Conservation (phyloP, 2,888 invertebrate species). For the Drosophila helvetica region DNA sequence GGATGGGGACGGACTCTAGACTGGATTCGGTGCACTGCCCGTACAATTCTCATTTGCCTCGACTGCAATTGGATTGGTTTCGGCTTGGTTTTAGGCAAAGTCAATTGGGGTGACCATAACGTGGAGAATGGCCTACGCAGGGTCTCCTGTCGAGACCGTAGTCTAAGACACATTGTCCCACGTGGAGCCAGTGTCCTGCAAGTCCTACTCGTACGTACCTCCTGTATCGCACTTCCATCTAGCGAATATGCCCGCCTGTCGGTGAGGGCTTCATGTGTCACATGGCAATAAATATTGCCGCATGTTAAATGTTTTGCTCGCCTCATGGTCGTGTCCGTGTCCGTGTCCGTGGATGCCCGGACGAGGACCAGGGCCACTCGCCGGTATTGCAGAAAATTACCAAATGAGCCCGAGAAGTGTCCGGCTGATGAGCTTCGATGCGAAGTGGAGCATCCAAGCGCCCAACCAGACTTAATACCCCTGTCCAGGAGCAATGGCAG, state of each 20-base stretch:
- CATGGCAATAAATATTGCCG: conserved; percentile 44
- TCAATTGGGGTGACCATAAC: conserved; percentile 7
- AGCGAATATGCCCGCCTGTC: conserved; percentile 18
- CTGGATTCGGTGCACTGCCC: conserved; percentile 7
- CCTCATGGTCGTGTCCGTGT: conserved; percentile 2
- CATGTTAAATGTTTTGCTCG: conserved; percentile 31
- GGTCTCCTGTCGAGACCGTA: neutral
- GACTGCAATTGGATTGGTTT: conserved; percentile 23
- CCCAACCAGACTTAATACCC: conserved; percentile 1
- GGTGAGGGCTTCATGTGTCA: conserved; percentile 15
- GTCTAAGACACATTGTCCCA: neutral
- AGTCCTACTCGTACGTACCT: neutral
- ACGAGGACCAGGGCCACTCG: conserved; percentile 33
- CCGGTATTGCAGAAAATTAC: conserved; percentile 72
- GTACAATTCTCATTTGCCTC: conserved; percentile 18
- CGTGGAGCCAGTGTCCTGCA: too few species aligned
- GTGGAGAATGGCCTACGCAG: neutral
- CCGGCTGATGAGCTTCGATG: conserved; percentile 38
- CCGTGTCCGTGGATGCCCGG: neutral
- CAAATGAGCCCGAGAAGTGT: conserved; percentile 73
- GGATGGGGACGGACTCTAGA: neutral
- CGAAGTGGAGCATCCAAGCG: neutral
- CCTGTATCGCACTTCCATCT: neutral
- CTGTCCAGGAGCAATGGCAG: conserved; percentile 1
- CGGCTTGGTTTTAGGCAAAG: conserved; percentile 4